Percentiles rank a stretch among this genome's conserved stretches.
phyloP scores from a whole-genome alignment of 2,797 vertebrate genomes.

The Typhlichthys eigenmanni region DNA sequence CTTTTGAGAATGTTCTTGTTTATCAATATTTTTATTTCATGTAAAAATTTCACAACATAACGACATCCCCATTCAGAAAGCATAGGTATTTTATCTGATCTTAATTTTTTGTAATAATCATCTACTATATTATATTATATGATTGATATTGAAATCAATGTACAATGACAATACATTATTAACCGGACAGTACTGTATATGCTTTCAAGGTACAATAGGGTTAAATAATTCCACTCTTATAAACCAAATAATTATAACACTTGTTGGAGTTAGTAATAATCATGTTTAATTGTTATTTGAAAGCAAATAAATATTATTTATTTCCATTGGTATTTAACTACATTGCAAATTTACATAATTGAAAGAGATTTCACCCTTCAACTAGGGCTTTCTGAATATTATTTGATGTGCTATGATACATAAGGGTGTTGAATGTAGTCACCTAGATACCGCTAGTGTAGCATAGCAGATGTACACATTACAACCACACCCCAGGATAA shows the following conservation, averaged over 20 bases:
- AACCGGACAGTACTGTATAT: constrained; percentile 55
- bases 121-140: constrained; percentile 6
- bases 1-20: constrained; percentile 56
- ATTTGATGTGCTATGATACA: constrained; percentile 53
- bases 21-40: constrained; percentile 28
- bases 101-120: no score
- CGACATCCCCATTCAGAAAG: constrained; percentile 58
- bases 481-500: constrained; percentile 36
- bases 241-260: constrained; percentile 37
- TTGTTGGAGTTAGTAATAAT: constrained; percentile 42
- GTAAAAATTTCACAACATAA: constrained; percentile 63
- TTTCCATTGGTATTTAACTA: constrained; percentile 31
- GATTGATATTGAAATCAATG: constrained; percentile 35
- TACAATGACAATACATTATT: constrained; percentile 21
- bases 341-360: constrained; percentile 50
- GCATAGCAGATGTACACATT: constrained; percentile 36
- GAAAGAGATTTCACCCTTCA: constrained; percentile 46
- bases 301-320: constrained; percentile 61
- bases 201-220: no score
- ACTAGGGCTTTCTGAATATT: constrained; percentile 10
- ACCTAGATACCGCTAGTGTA: constrained; percentile 25
- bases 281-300: constrained; percentile 40
- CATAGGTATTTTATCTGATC: constrained; percentile 13
- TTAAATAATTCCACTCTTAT: no score
- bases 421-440: constrained; percentile 39